Percentiles rank a stretch among this genome's conserved stretches.
These are phyloP conservation scores for Pempheris klunzingeri DNA, from an alignment of 2,797 vertebrate genomes.

Conservation along the genomic window DNA sequence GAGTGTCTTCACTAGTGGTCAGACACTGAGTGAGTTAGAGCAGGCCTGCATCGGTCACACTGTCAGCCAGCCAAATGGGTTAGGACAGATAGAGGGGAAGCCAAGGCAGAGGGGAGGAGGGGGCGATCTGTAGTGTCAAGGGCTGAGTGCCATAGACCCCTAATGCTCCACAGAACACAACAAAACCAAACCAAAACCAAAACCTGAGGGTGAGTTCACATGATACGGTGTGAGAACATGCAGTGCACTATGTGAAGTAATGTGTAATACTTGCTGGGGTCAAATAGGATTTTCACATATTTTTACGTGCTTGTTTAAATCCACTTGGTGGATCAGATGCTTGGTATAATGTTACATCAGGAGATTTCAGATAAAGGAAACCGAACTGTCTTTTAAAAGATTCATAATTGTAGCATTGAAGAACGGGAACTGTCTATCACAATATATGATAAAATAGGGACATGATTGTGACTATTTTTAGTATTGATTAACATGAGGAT, in stretches of 20 bases:
- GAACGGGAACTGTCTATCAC: background rate
- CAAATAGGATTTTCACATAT: slow-evolving; percentile 38
- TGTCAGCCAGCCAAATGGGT: slow-evolving; percentile 73
- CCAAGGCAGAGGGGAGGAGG: background rate
- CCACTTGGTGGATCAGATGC: slow-evolving; percentile 43
- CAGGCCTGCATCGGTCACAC: slow-evolving; percentile 63
- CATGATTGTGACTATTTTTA: background rate
- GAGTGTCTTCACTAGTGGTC: slow-evolving; percentile 60
- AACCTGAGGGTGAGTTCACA: slow-evolving; percentile 35
- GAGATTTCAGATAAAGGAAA: slow-evolving; percentile 16
- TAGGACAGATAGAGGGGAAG: slow-evolving; percentile 46
- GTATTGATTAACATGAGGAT: background rate
- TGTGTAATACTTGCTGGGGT: slow-evolving; percentile 27
- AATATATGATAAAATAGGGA: background rate
- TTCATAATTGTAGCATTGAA: background rate
- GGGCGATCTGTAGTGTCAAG: slow-evolving; percentile 30
- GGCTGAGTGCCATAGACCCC: slow-evolving; percentile 46
- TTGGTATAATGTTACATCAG: slow-evolving; percentile 24
- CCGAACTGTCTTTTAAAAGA: background rate
- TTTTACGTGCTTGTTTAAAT: slow-evolving; percentile 42
- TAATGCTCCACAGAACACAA: slow-evolving; percentile 20
- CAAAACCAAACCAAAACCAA: slow-evolving; percentile 32
- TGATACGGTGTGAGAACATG: slow-evolving; percentile 11
- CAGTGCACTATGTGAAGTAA: slow-evolving; percentile 24
- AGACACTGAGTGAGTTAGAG: slow-evolving; percentile 63